Evolutionary conservation across 2,797 vertebrate species (phyloP).

Genomic region (Antennarius maculatus): DNA sequence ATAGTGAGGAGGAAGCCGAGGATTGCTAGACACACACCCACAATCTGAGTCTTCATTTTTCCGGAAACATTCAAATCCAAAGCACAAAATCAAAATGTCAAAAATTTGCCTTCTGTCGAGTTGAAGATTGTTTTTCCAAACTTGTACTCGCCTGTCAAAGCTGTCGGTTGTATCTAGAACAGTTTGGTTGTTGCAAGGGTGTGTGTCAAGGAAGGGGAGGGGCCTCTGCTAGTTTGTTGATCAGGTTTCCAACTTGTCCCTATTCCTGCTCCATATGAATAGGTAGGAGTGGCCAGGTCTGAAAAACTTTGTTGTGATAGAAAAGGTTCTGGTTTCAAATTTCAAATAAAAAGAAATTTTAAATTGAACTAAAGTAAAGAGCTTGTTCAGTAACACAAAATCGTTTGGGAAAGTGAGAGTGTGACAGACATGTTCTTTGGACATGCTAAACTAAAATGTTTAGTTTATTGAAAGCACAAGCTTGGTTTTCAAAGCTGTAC

Average conservation of each 20-base stretch:
- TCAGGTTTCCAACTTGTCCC: conserved; percentile 74
- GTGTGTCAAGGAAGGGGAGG: conserved; percentile 52
- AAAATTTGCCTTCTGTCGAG: conserved; percentile 5
- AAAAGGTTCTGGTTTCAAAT: background rate
- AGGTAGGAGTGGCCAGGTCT: background rate
- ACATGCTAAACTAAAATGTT: too few species aligned
- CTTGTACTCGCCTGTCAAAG: background rate
- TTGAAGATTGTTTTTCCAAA: conserved; percentile 15
- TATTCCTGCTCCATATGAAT: conserved; percentile 61
- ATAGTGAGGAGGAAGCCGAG: conserved; percentile 79
- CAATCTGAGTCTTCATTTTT: conserved; percentile 72
- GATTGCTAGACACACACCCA: conserved; percentile 72
- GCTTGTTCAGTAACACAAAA: too few species aligned
- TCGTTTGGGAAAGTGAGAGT: too few species aligned
- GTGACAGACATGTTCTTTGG: too few species aligned
- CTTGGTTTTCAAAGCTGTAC: too few species aligned
- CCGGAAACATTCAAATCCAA: conserved; percentile 3
- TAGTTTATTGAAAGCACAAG: too few species aligned
- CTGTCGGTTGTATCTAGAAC: conserved; percentile 23
- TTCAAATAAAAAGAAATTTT: too few species aligned
- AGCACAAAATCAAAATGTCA: background rate
- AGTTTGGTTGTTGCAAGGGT: conserved; percentile 32
- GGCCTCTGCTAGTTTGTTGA: conserved; percentile 54
- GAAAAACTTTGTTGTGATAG: conserved; percentile 22
- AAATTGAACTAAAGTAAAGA: too few species aligned